Base-by-base conservation (phyloP, 2,113 vertebrate species). In the Theristicus caerulescens region DNA sequence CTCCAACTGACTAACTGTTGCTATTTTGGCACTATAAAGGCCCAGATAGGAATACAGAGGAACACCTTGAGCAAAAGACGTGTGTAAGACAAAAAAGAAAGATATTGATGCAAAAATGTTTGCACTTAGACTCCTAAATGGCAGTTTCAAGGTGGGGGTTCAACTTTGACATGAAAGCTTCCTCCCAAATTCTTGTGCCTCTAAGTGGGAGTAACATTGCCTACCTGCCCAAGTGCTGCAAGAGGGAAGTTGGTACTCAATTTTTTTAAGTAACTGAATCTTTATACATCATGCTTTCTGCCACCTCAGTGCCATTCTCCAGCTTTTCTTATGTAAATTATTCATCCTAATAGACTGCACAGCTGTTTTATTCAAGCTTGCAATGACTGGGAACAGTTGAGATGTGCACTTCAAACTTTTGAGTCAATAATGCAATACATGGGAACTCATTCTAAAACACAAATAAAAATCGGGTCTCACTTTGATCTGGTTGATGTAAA, bases 291-390 rank as follows among this genome's bases (percentile, higher is more conserved):
- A 36, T 5, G 13, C 78, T 93, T 65, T 62, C 29, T 19, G 36
- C 66, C 78, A 82, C 36, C 15, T 29, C 57, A 32, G 32, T 69
- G n/a, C 16, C 12, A 83, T 92, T 91, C 86, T 81, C 18, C 22
- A 86, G 70, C 21, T 78, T 84, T 92, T 93, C 65, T 84, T 57
- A 83, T 40, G 64, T 46, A 83, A 92, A 92, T 80, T 80, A 93
- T 73, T 90, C 77, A 62, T 65, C 67, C 73, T 91, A 82, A 78
- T n/a, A 91, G 47, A 46, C 32, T 20, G 44, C 38, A 67, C 91
- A 94, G 78, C 72, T 90, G 64, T 70, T 73, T 89, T 73, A 88
- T 66, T 94, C 69, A 87, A 64, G 51, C 65, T 91, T 13, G 20
- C 9, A 66, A 20, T 20, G 54, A 83, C 2, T 71, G 25, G 51